These are phyloP conservation scores for Magallana gigas DNA, from an alignment of 1,140 invertebrate genomes.

Conservation along the genomic window DNA sequence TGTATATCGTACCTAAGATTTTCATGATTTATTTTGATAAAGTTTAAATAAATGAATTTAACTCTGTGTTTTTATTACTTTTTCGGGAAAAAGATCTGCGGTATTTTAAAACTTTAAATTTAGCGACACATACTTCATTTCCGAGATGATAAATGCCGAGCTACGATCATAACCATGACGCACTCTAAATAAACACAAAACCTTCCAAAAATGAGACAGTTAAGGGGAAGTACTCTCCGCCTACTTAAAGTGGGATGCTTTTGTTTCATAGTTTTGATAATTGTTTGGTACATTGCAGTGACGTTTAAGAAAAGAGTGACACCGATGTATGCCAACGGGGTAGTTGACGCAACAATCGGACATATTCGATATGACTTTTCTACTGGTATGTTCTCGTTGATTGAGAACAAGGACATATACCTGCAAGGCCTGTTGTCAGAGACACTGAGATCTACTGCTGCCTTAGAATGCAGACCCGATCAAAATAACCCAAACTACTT, in stretches of 20 bases:
- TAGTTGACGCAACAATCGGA: conserved; percentile 49
- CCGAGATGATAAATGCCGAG: not conserved
- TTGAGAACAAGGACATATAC: conserved; percentile 43
- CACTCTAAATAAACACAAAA: conserved; percentile 12
- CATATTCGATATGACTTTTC: conserved; percentile 57
- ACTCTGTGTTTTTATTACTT: not conserved
- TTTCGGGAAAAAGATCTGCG: not conserved
- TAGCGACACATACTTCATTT: not conserved
- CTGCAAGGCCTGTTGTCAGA: conserved; percentile 55
- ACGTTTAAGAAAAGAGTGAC: conserved; percentile 55
- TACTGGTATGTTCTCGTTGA: conserved; percentile 51
- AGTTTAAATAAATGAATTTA: too few species aligned
- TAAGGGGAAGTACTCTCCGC: conserved; percentile 50
- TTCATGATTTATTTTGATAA: too few species aligned
- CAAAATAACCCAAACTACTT: conserved; percentile 25
- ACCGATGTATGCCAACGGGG: conserved; percentile 53
- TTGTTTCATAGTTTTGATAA: conserved; percentile 37
- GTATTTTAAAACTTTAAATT: not conserved
- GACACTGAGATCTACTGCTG: conserved; percentile 53
- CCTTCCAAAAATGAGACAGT: conserved; percentile 46
- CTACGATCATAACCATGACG: not conserved
- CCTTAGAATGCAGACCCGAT: conserved; percentile 45
- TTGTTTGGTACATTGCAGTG: conserved; percentile 43
- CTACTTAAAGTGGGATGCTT: conserved; percentile 40
- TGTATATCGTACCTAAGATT: too few species aligned